Evolutionary conservation across 2,113 vertebrate genomes (phyloP), one percentile per base, ranked within the genome.

Genomic region (Speoplatyrhinus poulsoni): DNA sequence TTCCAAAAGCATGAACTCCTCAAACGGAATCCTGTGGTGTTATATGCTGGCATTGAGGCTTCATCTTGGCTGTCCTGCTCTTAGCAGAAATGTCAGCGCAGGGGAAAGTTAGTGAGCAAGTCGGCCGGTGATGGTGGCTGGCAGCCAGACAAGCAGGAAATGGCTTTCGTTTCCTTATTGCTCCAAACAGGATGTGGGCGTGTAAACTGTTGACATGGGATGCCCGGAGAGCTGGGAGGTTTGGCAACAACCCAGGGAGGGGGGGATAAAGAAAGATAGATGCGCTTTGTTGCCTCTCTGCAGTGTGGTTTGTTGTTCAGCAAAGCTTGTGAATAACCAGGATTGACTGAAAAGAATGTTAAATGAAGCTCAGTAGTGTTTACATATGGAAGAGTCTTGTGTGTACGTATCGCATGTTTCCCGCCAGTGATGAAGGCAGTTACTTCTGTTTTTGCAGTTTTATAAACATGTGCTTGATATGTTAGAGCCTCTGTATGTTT

Each of bases 181-280:
- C 91, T 91, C 81, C 87, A 92, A 92, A 92, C 91, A 92, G 92
- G 92, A 93, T 92, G 91, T 90, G 83, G 82, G 87, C 72, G 86
- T 92, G 90, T 93, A 92, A 93, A 92, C 88, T 91, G 89, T 91
- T 90, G 93, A 92, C 89, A 92, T 80, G 80, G 80, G 87, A 84
- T 88, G 90, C 89, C 86, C 67, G 75, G 69, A 81, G 77, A 82
- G 75, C 89, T 84, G 48, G 46, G 67, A 86, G 81, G 64, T 72
- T 85, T 92, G 90, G 90, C 84, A 66, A 19, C 10, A 61, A 70
- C 82, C 89, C 84, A 90, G 80, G 52, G 76, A 54, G 59, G 32
- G 60, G 73, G 69, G 13, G 64, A 58, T 32, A 68, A 53, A 8
- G 65, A 33, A 41, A 61, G 11, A 57, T 46, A 49, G 67, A 67